phyloP scores from a whole-genome alignment of 1,140 invertebrate species.

The Tetragnatha versicolor region DNA sequence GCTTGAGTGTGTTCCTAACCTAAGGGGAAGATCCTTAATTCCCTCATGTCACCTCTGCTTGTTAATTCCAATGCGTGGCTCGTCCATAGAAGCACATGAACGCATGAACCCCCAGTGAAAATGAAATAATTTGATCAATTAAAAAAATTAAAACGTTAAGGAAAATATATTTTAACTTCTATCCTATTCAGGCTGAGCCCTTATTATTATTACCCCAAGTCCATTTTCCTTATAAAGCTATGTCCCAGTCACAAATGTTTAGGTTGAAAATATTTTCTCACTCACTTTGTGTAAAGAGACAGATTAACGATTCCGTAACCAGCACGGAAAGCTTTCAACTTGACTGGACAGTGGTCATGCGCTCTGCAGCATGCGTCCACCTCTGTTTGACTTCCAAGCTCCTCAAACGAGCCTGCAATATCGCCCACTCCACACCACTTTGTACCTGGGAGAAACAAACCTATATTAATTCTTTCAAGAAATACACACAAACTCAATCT shows the following conservation, averaged over 20 bases:
- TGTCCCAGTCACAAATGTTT: background rate
- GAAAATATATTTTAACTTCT: background rate
- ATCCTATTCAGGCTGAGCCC: background rate
- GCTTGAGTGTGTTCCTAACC: too few species aligned
- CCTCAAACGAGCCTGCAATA: constrained; percentile 72
- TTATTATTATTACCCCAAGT: too few species aligned
- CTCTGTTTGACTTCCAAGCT: constrained; percentile 72
- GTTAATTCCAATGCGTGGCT: too few species aligned
- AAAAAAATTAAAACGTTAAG: too few species aligned
- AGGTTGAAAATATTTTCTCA: background rate
- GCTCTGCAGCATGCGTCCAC: constrained; percentile 79
- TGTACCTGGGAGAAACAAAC: constrained; percentile 64
- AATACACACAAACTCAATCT: too few species aligned
- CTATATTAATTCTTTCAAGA: background rate
- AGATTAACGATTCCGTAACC: constrained; percentile 72
- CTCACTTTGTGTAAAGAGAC: constrained; percentile 66
- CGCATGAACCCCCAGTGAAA: too few species aligned
- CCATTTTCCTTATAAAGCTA: background rate
- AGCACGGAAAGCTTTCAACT: constrained; percentile 69
- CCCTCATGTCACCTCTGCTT: too few species aligned
- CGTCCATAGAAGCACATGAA: too few species aligned
- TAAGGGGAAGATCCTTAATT: too few species aligned
- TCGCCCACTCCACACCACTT: constrained; percentile 79
- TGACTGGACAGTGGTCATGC: constrained; percentile 76
- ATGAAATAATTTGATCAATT: too few species aligned